A percentile compares a stretch with the other conserved stretches of the same genome.
phyloP scores from a whole-genome alignment of 2,888 invertebrate genomes.

The Cordilura impudica region DNA sequence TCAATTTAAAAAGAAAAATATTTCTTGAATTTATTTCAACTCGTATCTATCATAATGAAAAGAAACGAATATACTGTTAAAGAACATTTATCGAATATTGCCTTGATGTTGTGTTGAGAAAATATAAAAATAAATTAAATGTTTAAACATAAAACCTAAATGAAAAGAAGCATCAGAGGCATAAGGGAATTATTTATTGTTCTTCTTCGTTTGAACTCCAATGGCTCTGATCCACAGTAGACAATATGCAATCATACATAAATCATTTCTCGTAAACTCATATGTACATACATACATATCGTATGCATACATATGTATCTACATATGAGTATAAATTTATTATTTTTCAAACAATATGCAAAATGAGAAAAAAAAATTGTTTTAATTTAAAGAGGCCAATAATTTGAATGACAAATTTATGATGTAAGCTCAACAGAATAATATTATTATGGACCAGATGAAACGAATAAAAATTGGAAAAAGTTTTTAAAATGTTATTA shows the following conservation, averaged over 20 bases:
- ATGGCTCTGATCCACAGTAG: slow-evolving; percentile 6
- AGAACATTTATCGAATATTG: slow-evolving; percentile 11
- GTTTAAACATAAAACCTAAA: not conserved
- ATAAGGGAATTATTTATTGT: slow-evolving; percentile 25
- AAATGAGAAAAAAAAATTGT: slow-evolving; percentile 23
- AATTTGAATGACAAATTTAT: slow-evolving; percentile 43
- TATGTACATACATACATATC: slow-evolving; percentile 2
- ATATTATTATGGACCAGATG: slow-evolving; percentile 2
- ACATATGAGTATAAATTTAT: not conserved
- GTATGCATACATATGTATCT: not conserved
- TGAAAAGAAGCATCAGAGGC: not conserved
- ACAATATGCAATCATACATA: slow-evolving; percentile 4
- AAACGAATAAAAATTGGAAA: not conserved
- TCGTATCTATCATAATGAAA: no score
- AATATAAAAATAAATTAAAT: not conserved
- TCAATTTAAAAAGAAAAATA: slow-evolving; percentile 35
- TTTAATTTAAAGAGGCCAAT: slow-evolving; percentile 46
- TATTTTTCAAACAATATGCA: slow-evolving; percentile 3
- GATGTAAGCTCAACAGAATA: not conserved
- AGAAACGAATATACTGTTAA: not conserved
- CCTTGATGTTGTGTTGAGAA: not conserved
- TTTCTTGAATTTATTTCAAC: no score
- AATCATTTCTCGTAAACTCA: slow-evolving; percentile 20
- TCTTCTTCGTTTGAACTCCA: slow-evolving; percentile 1
- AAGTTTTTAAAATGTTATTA: not conserved